phyloP scores from a whole-genome alignment of 2,797 vertebrate genomes.

The Falco novaeseelandiae region DNA sequence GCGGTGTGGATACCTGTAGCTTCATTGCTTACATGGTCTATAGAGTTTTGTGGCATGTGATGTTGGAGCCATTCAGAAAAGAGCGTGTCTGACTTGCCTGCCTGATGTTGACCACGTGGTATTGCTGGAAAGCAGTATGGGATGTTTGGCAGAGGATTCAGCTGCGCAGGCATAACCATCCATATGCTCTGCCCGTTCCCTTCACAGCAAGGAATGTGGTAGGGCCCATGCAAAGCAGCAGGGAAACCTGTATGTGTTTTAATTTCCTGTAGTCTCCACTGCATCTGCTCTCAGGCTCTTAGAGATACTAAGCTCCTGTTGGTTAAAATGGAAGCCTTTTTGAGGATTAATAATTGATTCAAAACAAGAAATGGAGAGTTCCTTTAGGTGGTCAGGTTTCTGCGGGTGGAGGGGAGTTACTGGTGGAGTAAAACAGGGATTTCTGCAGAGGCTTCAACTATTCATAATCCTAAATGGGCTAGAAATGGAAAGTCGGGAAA shows the following conservation, averaged over 20 bases:
- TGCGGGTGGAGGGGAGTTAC: not conserved
- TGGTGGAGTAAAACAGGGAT: not conserved
- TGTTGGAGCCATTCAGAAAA: not conserved
- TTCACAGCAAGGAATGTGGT: accelerated
- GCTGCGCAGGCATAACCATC: not conserved
- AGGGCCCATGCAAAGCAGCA: accelerated
- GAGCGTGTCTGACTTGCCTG: not conserved
- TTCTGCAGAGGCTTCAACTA: not conserved
- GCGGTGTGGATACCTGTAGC: not conserved
- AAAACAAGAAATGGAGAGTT: not conserved
- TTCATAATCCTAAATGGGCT: not conserved
- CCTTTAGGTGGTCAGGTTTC: not conserved
- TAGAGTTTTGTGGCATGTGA: not conserved
- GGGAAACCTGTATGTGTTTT: not conserved
- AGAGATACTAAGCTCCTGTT: not conserved
- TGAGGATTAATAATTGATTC: not conserved
- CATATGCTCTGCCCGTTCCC: not conserved
- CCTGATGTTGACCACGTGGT: not conserved
- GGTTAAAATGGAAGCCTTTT: not conserved
- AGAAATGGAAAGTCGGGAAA: not conserved
- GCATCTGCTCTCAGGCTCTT: not conserved
- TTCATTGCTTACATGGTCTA: not conserved
- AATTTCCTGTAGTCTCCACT: not conserved
- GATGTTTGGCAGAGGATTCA: not conserved
- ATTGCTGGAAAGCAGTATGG: not conserved